A percentile compares a stretch with the other conserved stretches of the same genome.
phyloP scores from a whole-genome alignment of 2,888 invertebrate species.

The Scaptomyza parva region DNA sequence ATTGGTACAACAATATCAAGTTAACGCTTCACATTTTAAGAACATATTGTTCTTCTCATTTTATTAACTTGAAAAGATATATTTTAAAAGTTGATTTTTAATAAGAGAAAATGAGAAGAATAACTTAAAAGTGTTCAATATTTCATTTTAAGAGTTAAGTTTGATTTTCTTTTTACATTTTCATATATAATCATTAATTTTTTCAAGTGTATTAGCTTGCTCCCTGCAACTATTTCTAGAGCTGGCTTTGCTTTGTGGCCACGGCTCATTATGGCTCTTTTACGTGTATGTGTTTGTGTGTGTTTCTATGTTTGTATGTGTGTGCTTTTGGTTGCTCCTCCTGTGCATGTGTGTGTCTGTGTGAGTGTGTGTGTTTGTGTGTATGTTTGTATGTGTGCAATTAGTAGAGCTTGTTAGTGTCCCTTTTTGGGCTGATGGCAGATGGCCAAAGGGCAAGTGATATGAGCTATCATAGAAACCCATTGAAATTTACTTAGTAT shows the following conservation, averaged over 20 bases:
- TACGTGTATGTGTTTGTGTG: slow-evolving; percentile 9
- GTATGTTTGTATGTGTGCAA: slow-evolving; percentile 57
- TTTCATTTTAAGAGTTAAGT: not conserved
- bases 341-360: no score
- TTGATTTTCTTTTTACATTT: not conserved
- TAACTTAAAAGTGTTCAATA: no score
- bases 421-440: slow-evolving; percentile 53
- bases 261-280: slow-evolving; percentile 72
- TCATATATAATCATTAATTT: not conserved
- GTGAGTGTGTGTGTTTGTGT: slow-evolving; percentile 18
- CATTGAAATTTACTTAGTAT: slow-evolving; percentile 73
- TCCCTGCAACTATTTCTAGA: slow-evolving; percentile 38
- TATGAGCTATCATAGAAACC: slow-evolving; percentile 69
- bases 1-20: no score
- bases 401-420: slow-evolving; percentile 76
- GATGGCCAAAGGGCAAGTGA: slow-evolving; percentile 71
- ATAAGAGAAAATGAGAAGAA: no score
- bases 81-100: no score
- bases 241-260: slow-evolving; percentile 76
- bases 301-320: slow-evolving; percentile 13
- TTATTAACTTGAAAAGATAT: no score
- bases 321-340: no score
- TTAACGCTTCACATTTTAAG: no score
- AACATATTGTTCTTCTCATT: no score
- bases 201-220: not conserved